phyloP scores from a whole-genome alignment of 2,797 vertebrate genomes.

The Tenualosa thibaudeaui region DNA sequence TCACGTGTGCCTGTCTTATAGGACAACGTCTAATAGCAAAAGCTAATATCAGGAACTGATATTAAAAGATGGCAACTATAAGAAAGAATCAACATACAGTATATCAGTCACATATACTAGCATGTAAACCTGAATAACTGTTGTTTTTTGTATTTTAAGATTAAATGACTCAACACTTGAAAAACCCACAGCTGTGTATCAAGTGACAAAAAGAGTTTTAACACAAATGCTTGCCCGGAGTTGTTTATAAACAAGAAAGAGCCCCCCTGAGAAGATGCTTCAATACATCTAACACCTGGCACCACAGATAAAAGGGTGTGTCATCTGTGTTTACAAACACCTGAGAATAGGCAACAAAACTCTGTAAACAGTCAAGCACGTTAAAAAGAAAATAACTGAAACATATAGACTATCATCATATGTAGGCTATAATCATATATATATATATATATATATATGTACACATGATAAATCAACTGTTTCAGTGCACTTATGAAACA shows the following conservation, averaged over 20 bases:
- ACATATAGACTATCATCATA: no score
- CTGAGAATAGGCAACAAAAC: neutral
- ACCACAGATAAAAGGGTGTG: neutral
- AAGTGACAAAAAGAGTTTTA: no score
- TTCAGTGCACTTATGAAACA: no score
- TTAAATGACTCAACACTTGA: neutral
- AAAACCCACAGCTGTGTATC: neutral
- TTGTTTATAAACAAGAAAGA: neutral
- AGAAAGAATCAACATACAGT: no score
- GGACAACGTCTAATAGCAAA: neutral
- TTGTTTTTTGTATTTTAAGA: neutral
- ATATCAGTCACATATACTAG: no score
- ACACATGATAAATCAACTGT: no score
- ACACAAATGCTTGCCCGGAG: neutral
- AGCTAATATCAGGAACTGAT: no score
- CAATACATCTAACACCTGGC: neutral
- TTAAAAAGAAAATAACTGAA: no score
- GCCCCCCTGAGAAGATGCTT: neutral
- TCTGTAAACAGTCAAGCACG: no score
- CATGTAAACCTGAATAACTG: neutral
- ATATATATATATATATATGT: no score
- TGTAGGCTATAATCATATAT: no score
- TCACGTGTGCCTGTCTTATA: neutral
- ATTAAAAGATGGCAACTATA: no score
- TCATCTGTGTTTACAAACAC: slow-evolving; percentile 16